Base-by-base conservation (phyloP, 2,113 vertebrate genomes). In the Vimba vimba region DNA sequence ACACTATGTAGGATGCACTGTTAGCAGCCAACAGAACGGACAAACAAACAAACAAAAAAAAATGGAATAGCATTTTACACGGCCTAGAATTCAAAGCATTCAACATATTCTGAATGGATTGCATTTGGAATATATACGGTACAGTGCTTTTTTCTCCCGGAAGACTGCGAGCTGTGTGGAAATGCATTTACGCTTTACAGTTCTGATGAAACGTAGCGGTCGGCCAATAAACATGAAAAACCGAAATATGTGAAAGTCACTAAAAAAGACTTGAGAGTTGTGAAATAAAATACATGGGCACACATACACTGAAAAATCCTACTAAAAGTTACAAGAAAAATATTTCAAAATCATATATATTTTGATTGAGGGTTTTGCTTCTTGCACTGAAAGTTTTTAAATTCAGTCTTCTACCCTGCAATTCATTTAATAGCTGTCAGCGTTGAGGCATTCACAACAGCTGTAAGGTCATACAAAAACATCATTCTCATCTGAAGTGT, bases 181-280 rank as follows among this genome's bases (percentile, higher is more conserved):
- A 59, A 62, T 25, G 33, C 21, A 15, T 79, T 79, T 23, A 25
- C 2, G 23, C 10, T 79, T 79, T 47, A n/a, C 71, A 27, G 12
- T 50, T 75, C 71, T 47, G 71, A 47, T 75, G 71, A 75, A 75
- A 75, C 6, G n/a, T 75, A 43, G 71, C 43, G 71, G 57, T 43
- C 36, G 57, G 57, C 57, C 33, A 79, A 25, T 43, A n/a, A 17
- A 75, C 43, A 50, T 50, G 73, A 75, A 50, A 74, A 75, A 25
- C 0, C 1, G 1, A 60, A 45, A 45, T 55, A 60, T 62, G 57
- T 43, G 52, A 79, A 79, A 62, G 33, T 39, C 36, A 79, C 55
- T 79, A 47, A 62, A 62, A 62, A 62, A 62, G 30, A 43, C 77
- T 79, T 62, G 10, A n/a, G 55, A 43, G 52, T 79, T 43, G 17